Conservation (phyloP, 2,888 invertebrate species). For the Lepidocyrtinus sp. region DNA sequence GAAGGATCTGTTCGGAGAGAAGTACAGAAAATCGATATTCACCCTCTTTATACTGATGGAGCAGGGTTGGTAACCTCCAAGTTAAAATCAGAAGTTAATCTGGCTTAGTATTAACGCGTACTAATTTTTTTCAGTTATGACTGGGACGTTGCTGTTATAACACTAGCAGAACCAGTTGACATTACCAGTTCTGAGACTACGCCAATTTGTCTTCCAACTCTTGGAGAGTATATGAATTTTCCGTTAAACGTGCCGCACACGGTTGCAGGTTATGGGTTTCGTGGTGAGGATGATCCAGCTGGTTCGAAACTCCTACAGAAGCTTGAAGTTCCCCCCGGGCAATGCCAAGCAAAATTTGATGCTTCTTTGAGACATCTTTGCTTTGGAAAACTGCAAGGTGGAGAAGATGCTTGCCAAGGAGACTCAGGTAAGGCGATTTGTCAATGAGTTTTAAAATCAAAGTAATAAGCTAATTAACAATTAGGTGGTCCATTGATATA, state of each 20-base stretch:
- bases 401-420: constrained; percentile 36
- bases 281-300: not conserved
- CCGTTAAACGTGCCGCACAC: too few relatives aligned
- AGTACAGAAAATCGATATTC: not conserved
- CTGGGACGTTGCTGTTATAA: constrained; percentile 32
- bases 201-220: constrained; percentile 37
- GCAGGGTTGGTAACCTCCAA: not conserved
- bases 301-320: constrained; percentile 31
- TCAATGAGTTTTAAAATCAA: too few relatives aligned
- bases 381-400: constrained; percentile 27
- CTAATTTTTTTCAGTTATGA: constrained; percentile 1
- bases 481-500: constrained; percentile 39
- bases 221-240: not conserved
- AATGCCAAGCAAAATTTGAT: not conserved
- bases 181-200: constrained; percentile 3
- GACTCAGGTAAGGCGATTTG: constrained; percentile 21
- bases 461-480: too few relatives aligned
- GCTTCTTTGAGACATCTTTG: constrained; percentile 27
- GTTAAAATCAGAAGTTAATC: not conserved
- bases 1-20: not conserved
- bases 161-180: constrained; percentile 25
- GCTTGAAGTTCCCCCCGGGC: constrained; percentile 8
- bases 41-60: not conserved
- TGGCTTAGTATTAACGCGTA: too few relatives aligned
- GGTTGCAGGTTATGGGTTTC: constrained; percentile 46